phyloP scores from a whole-genome alignment of 2,888 invertebrate genomes.

The Ophion costatus region DNA sequence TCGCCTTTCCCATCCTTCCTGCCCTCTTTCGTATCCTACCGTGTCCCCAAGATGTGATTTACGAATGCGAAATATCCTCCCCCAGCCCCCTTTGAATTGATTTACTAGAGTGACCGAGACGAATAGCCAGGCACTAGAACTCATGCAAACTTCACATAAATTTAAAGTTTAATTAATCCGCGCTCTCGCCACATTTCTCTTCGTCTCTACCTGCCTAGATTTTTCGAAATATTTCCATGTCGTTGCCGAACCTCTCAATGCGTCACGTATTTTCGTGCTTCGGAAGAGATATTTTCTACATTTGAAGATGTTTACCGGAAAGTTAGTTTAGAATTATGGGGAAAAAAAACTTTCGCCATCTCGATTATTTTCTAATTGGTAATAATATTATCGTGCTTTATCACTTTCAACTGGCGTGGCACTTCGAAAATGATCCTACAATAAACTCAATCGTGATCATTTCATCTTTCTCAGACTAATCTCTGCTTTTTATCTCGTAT shows the following conservation, averaged over 20 bases:
- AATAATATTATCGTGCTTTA: no score
- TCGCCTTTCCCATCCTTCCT: constrained; percentile 57
- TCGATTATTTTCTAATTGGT: no score
- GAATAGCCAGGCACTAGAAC: constrained; percentile 59
- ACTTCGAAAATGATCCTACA: no score
- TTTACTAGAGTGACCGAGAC: constrained; percentile 67
- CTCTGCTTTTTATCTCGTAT: not conserved
- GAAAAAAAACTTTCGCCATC: no score
- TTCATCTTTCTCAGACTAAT: not conserved
- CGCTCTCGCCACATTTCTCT: constrained; percentile 45
- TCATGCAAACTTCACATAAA: constrained; percentile 66
- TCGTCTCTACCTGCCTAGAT: constrained; percentile 7
- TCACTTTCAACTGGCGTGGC: no score
- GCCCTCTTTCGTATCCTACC: constrained; percentile 41
- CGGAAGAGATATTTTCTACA: not conserved
- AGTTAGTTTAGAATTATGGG: no score
- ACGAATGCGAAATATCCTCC: constrained; percentile 66
- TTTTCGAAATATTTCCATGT: not conserved
- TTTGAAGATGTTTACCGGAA: no score
- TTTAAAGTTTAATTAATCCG: constrained; percentile 66
- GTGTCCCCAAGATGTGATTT: constrained; percentile 65
- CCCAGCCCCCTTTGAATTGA: constrained; percentile 60
- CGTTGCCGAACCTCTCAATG: not conserved
- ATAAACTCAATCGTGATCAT: not conserved
- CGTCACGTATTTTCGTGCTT: not conserved